A percentile compares a stretch with the other conserved stretches of the same genome.
These are phyloP conservation scores for Drosophila acutilabella DNA, from an alignment of 2,888 invertebrate genomes.

Conservation along the genomic window DNA sequence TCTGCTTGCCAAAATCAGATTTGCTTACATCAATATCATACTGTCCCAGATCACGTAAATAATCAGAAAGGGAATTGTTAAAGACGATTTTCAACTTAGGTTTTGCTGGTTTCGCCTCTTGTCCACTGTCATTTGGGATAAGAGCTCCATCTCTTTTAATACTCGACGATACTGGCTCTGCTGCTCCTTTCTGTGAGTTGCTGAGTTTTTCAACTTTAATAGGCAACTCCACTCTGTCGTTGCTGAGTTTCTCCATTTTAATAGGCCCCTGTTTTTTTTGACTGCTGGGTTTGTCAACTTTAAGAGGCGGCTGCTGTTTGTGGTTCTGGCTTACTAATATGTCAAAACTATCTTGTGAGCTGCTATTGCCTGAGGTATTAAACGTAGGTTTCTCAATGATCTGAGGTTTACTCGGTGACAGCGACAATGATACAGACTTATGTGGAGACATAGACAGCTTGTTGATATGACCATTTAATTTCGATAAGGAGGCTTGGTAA, in stretches of 20 bases:
- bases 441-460: conserved; percentile 59
- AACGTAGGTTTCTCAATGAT: not conserved
- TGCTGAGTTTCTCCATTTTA: not conserved
- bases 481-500: conserved; percentile 76
- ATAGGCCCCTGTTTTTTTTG: not conserved
- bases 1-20: conserved; percentile 62
- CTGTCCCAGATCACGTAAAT: conserved; percentile 75
- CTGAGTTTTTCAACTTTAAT: not conserved
- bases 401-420: conserved; percentile 35
- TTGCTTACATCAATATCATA: conserved; percentile 67
- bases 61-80: conserved; percentile 74
- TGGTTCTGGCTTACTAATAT: conserved; percentile 28
- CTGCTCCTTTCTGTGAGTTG: not conserved
- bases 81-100: conserved; percentile 77
- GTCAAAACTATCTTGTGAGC: conserved; percentile 48
- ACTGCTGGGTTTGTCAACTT: not conserved
- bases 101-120: conserved; percentile 22
- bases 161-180: not conserved
- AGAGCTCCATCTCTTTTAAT: not conserved
- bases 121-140: not conserved
- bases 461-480: conserved; percentile 76
- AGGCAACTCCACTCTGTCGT: too few species aligned
- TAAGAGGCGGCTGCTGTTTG: not conserved
- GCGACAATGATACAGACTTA: conserved; percentile 48
- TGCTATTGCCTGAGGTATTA: conserved; percentile 28